Percentiles rank a stretch among this genome's conserved stretches.
These are phyloP conservation scores for Gymnarchus niloticus DNA, from an alignment of 2,113 vertebrate genomes.

Conservation along the genomic window DNA sequence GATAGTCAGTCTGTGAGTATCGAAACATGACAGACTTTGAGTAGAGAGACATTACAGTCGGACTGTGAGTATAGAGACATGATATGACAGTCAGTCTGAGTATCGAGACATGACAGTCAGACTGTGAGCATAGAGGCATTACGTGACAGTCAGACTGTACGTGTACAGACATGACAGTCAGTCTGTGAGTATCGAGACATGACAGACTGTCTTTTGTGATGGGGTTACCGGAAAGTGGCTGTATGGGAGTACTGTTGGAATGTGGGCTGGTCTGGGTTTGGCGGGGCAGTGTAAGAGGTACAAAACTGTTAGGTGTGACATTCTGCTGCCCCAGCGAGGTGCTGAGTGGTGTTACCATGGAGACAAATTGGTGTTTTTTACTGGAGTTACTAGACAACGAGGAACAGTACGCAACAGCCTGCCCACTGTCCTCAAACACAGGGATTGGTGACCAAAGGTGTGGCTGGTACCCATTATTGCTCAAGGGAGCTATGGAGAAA, in stretches of 20 bases:
- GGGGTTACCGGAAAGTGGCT: background rate
- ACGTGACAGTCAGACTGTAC: no score
- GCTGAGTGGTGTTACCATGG: constrained; percentile 24
- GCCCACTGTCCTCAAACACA: background rate
- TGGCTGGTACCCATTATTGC: no score
- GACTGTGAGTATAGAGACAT: no score
- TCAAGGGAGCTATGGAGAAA: no score
- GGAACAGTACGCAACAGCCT: background rate
- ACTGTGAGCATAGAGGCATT: no score
- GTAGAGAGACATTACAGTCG: no score
- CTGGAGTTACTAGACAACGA: background rate
- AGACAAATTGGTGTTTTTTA: background rate
- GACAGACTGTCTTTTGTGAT: no score
- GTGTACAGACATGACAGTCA: no score
- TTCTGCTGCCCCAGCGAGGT: background rate
- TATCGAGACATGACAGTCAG: no score
- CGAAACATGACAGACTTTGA: no score
- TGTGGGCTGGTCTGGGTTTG: background rate
- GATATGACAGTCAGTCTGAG: no score
- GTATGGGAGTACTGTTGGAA: background rate
- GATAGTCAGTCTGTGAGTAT: background rate
- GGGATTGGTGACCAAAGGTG: background rate
- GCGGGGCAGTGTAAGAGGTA: background rate
- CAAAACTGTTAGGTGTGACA: background rate
- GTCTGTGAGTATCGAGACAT: no score